Conservation (phyloP, 92 coral and sea anemone species). For the Anthopleura xanthogrammica region DNA sequence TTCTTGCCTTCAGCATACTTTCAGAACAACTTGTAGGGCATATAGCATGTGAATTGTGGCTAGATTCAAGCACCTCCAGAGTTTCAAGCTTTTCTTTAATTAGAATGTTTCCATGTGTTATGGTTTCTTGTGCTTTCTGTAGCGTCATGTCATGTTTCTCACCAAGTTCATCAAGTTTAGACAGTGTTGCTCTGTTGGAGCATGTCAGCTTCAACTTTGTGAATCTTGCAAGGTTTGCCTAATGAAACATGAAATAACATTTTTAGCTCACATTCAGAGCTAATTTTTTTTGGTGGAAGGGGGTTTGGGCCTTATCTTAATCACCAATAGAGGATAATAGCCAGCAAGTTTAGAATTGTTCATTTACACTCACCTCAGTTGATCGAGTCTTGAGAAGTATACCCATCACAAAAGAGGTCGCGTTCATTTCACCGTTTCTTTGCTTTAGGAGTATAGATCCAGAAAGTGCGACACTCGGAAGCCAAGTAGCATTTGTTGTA, state of each 20-base stretch:
- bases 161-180: constrained; percentile 42
- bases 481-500: constrained; percentile 29
- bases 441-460: constrained; percentile 33
- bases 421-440: constrained; percentile 30
- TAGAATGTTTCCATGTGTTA: constrained; percentile 26
- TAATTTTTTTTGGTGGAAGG: no score
- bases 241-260: not conserved
- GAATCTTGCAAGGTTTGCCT: constrained; percentile 43
- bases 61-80: not conserved
- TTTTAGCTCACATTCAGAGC: no score
- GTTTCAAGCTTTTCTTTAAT: constrained; percentile 26
- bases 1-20: not conserved
- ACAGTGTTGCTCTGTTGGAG: constrained; percentile 31
- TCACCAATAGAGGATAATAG: no score
- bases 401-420: constrained; percentile 30
- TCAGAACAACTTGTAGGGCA: not conserved
- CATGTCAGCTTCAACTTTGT: constrained; percentile 35
- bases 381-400: constrained; percentile 25
- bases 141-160: constrained; percentile 35
- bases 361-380: constrained; percentile 10
- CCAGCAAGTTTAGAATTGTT: no score
- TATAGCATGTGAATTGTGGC: not conserved
- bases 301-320: no score
- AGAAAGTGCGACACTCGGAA: constrained; percentile 32
- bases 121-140: constrained; percentile 22